A percentile compares a stretch with the other conserved stretches of the same genome.
Evolutionary conservation across 2,113 vertebrate species (phyloP).

Genomic region (Pomatorhinus ruficollis): DNA sequence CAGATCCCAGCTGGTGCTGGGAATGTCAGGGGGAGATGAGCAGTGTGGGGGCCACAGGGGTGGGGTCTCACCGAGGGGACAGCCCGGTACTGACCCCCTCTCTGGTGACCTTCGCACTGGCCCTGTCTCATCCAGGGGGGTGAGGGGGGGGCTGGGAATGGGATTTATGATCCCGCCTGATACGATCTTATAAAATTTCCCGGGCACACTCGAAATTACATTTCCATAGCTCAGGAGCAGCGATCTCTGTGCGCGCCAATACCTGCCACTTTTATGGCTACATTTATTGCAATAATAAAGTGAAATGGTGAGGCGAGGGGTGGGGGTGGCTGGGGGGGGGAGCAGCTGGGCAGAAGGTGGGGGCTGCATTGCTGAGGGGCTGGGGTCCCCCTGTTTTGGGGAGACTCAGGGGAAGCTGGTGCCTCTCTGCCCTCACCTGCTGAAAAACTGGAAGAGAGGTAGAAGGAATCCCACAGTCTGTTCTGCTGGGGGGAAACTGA

Average conservation of each 20-base stretch:
- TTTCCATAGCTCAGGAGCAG: constrained; percentile 70
- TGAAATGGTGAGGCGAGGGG: background rate
- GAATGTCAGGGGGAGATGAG: background rate
- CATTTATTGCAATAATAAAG: constrained; percentile 74
- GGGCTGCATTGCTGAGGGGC: background rate
- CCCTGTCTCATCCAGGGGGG: background rate
- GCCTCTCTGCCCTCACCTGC: background rate
- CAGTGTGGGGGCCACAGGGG: background rate
- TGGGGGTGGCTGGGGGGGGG: background rate
- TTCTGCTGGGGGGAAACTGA: background rate
- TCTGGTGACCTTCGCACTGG: background rate
- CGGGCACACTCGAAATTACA: constrained; percentile 72
- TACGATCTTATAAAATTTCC: constrained; percentile 74
- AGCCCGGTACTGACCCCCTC: background rate
- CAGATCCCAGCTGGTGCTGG: background rate
- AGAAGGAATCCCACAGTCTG: rapidly evolving
- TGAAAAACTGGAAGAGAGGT: background rate
- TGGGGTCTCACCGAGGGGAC: background rate
- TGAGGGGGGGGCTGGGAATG: background rate
- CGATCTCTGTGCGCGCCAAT: constrained; percentile 29
- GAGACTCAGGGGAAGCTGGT: rapidly evolving
- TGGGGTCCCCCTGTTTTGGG: background rate
- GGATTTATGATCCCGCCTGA: constrained; percentile 69
- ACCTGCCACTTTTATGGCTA: constrained; percentile 67
- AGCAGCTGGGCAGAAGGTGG: background rate